phyloP scores from a whole-genome alignment of 2,113 vertebrate genomes.

The Upupa epops region DNA sequence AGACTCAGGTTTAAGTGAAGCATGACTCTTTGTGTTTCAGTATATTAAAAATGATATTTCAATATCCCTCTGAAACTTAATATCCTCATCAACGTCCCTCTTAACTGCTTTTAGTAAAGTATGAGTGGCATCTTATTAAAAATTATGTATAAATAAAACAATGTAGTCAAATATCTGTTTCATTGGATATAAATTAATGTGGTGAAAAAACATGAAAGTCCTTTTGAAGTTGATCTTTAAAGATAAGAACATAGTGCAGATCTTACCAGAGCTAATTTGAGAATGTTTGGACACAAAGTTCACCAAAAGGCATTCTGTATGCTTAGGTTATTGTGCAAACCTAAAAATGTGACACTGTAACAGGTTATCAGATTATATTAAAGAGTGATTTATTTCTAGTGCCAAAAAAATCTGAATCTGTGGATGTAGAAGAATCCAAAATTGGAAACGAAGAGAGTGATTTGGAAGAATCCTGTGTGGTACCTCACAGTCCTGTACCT shows the following conservation, averaged over 20 bases:
- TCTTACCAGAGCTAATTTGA: not conserved
- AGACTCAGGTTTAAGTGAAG: not conserved
- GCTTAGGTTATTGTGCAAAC: not conserved
- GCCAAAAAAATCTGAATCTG: constrained; percentile 90
- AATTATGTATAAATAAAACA: not conserved
- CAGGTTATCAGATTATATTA: not conserved
- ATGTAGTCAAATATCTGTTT: not conserved
- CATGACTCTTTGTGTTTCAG: not conserved
- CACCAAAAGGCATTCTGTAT: not conserved
- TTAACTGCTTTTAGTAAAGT: not conserved
- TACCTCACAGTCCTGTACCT: constrained; percentile 83
- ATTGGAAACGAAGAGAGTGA: constrained; percentile 92
- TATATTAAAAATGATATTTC: not conserved
- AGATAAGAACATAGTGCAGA: not conserved
- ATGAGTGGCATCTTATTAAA: not conserved
- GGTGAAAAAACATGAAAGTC: not conserved
- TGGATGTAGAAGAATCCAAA: constrained; percentile 92
- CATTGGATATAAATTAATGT: not conserved
- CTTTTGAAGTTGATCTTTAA: not conserved
- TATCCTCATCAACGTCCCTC: not conserved
- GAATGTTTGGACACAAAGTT: not conserved
- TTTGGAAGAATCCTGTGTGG: constrained; percentile 85
- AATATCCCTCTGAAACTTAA: not conserved
- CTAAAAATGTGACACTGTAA: not conserved
- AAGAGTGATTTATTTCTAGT: constrained; percentile 67